Conservation (phyloP, 2,888 invertebrate species). For the Chrysolina oricalcia region DNA sequence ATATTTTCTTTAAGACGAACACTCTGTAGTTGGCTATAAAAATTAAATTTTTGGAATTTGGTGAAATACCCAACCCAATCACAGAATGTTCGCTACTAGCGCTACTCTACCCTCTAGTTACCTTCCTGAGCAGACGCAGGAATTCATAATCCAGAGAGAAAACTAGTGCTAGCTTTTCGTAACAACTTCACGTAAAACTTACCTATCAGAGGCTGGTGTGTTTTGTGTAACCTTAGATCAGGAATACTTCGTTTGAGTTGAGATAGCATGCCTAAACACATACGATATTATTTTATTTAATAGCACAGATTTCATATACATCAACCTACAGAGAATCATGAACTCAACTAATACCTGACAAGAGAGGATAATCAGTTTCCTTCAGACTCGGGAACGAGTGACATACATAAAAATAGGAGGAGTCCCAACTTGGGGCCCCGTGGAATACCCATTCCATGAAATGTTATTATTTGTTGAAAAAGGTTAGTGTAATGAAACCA, state of each 20-base stretch:
- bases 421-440: background rate
- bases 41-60: background rate
- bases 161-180: constrained; percentile 40
- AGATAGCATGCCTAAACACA: constrained; percentile 88
- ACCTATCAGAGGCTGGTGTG: constrained; percentile 84
- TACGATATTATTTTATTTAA: constrained; percentile 62
- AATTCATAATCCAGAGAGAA: constrained; percentile 33
- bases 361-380: background rate
- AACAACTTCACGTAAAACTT: constrained; percentile 69
- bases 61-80: background rate
- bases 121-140: constrained; percentile 15
- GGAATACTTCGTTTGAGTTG: constrained; percentile 92
- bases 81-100: constrained; percentile 34
- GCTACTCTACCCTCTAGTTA: constrained; percentile 35
- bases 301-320: constrained; percentile 54
- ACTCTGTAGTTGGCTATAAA: constrained; percentile 21
- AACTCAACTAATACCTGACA: no score
- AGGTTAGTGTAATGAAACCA: background rate
- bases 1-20: background rate
- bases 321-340: constrained; percentile 4
- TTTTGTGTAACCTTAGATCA: constrained; percentile 86
- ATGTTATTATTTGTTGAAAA: background rate
- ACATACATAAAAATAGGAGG: background rate
- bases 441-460: background rate
- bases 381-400: background rate